These are phyloP conservation scores for Tenrec ecaudatus DNA, from an alignment of 2,113 vertebrate species.

Conservation along the genomic window DNA sequence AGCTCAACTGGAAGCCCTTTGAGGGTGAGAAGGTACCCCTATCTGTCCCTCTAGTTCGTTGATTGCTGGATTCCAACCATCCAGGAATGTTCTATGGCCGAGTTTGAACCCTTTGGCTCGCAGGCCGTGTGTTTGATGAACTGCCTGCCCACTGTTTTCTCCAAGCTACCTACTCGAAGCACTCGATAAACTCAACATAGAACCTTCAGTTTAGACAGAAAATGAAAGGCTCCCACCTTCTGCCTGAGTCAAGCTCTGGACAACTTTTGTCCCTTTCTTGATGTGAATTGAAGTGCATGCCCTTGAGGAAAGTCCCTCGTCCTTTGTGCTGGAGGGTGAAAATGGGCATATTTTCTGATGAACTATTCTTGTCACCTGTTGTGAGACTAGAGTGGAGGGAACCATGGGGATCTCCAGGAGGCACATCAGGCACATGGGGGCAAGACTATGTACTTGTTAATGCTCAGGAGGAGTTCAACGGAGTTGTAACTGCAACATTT, in stretches of 20 bases:
- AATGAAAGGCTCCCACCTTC: background rate
- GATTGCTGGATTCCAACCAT: background rate
- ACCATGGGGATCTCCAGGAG: no score
- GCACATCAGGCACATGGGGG: no score
- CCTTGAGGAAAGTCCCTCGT: background rate
- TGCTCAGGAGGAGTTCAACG: no score
- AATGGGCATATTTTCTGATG: background rate
- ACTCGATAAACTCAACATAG: background rate
- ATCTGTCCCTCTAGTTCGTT: no score
- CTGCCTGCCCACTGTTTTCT: background rate
- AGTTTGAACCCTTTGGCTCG: background rate
- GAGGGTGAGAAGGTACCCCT: background rate
- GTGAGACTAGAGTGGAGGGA: no score
- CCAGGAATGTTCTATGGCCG: background rate
- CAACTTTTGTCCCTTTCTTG: background rate
- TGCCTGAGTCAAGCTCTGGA: background rate
- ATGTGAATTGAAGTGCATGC: background rate
- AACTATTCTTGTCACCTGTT: background rate
- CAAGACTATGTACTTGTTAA: no score
- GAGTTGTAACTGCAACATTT: slow-evolving; percentile 13
- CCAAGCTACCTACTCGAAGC: background rate
- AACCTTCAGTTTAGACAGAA: background rate
- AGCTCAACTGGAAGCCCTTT: background rate
- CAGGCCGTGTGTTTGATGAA: background rate
- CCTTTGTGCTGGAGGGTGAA: background rate